Evolutionary conservation across 2,888 invertebrate genomes (phyloP).

Genomic region (Toxonevra muliebris): DNA sequence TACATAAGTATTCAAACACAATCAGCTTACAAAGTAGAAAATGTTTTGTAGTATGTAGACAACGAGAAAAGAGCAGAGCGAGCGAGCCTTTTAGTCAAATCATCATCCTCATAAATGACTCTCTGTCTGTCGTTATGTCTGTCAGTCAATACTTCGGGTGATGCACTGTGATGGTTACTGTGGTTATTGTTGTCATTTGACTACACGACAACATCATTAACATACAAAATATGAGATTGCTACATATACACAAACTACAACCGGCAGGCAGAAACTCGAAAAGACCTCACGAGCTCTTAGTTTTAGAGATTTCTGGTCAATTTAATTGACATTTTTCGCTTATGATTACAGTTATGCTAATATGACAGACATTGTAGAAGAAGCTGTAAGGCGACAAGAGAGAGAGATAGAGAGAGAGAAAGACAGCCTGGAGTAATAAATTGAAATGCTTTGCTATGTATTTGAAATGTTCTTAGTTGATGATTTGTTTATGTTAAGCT

Average conservation of each 20-base stretch:
- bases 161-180: conserved; percentile 2
- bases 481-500: neutral
- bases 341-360: conserved; percentile 35
- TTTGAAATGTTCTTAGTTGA: conserved; percentile 29
- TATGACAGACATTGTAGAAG: neutral
- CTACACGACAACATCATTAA: conserved; percentile 15
- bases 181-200: conserved; percentile 15
- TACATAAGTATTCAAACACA: neutral
- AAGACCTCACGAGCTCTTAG: too few relatives aligned
- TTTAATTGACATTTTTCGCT: conserved; percentile 33
- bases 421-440: conserved; percentile 12
- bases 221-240: conserved; percentile 18
- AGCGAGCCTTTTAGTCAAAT: conserved; percentile 11
- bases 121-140: too few relatives aligned
- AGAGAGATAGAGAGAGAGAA: too few relatives aligned
- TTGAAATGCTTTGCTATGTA: conserved; percentile 22
- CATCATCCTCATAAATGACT: conserved; percentile 30
- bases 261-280: neutral
- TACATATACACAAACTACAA: neutral
- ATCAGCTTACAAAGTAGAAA: neutral
- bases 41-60: conserved; percentile 6
- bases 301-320: neutral
- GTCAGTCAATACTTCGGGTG: conserved; percentile 14
- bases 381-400: too few relatives aligned
- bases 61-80: neutral